Conservation (phyloP, 2,797 vertebrate species). For the Bradypodion ventrale region DNA sequence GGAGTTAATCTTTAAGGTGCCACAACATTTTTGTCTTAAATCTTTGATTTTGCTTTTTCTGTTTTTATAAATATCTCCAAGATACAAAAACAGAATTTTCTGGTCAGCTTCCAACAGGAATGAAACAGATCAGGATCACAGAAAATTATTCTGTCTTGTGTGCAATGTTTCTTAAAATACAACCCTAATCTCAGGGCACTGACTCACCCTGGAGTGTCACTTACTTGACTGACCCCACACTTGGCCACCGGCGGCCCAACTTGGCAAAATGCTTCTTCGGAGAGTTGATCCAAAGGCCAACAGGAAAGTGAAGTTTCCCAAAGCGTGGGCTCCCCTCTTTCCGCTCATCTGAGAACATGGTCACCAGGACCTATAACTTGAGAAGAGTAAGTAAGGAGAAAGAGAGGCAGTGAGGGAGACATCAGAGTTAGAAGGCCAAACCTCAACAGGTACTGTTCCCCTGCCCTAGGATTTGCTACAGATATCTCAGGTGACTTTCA, state of each 20-base stretch:
- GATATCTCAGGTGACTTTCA: not conserved
- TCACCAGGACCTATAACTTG: conserved; percentile 40
- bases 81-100: too few relatives aligned
- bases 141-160: too few relatives aligned
- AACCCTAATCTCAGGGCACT: too few relatives aligned
- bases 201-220: not conserved
- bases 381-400: not conserved
- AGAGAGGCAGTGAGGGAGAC: not conserved
- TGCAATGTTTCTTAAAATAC: too few relatives aligned
- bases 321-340: conserved; percentile 92
- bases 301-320: conserved; percentile 92
- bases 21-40: too few relatives aligned
- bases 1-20: too few relatives aligned
- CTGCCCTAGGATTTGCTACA: not conserved
- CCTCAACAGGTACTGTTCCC: not conserved
- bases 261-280: conserved; percentile 93
- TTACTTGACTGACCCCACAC: conserved; percentile 91
- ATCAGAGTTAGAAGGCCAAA: conserved; percentile 3
- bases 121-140: too few relatives aligned
- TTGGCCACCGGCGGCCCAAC: conserved; percentile 91
- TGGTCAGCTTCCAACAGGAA: too few relatives aligned
- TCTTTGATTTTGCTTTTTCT: too few relatives aligned
- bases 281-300: conserved; percentile 95
- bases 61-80: too few relatives aligned
- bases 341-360: conserved; percentile 81